Conservation (phyloP, 2,113 vertebrate species). For the Cebidichthys violaceus region DNA sequence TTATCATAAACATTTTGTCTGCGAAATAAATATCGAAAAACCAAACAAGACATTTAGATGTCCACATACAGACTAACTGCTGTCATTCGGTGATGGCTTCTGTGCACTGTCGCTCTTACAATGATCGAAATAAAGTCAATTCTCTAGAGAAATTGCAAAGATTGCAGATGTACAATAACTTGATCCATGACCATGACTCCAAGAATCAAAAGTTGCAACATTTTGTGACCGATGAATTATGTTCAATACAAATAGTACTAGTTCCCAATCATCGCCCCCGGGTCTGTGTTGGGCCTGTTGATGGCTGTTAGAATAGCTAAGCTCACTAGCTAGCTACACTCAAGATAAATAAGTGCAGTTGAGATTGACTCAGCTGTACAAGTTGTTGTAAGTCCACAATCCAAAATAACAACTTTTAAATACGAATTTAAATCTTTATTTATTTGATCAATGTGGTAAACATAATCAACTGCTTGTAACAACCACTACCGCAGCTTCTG, state of each 20-base stretch:
- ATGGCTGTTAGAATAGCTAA: not conserved
- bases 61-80: not conserved
- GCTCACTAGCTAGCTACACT: not conserved
- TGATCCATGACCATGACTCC: not conserved
- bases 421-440: not conserved
- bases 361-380: not conserved
- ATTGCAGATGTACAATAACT: not conserved
- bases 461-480: not conserved
- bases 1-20: not conserved
- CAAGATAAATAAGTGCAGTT: not conserved
- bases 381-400: not conserved
- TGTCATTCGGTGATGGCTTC: not conserved
- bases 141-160: not conserved
- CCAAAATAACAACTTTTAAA: not conserved
- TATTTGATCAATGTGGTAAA: not conserved
- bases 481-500: not conserved
- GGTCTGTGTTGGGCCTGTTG: not conserved
- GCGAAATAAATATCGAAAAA: not conserved
- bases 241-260: not conserved
- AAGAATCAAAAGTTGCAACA: not conserved
- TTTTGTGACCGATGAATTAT: not conserved
- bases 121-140: not conserved
- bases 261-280: not conserved
- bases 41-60: not conserved
- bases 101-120: not conserved